Evolutionary conservation across 2,888 invertebrate genomes (phyloP).

Genomic region (Taphrorychus bicolor): DNA sequence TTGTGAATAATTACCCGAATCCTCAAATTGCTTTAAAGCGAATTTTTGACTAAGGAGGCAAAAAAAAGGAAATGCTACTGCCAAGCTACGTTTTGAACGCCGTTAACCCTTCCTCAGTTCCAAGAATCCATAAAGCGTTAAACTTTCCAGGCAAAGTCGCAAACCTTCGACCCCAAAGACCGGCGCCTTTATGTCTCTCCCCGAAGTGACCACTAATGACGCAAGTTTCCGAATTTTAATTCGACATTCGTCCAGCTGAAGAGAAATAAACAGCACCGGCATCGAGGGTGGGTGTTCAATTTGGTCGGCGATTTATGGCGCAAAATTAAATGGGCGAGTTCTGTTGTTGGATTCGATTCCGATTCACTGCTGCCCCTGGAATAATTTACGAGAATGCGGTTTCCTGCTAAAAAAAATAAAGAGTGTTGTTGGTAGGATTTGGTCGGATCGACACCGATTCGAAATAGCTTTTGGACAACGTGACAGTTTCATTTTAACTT

Average conservation of each 20-base stretch:
- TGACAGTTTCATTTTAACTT: no score
- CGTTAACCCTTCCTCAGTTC: no score
- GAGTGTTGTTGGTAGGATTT: neutral
- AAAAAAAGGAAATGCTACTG: no score
- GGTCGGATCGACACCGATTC: neutral
- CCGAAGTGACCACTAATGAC: slow-evolving; percentile 45
- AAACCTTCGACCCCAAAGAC: neutral
- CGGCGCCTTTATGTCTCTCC: neutral
- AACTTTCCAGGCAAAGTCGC: neutral
- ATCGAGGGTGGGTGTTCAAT: slow-evolving; percentile 39
- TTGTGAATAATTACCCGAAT: no score
- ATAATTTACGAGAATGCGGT: slow-evolving; percentile 45
- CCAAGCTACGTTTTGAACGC: no score
- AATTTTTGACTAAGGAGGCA: no score
- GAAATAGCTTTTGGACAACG: neutral
- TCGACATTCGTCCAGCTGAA: slow-evolving; percentile 37
- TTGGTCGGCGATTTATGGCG: slow-evolving; percentile 45
- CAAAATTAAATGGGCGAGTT: slow-evolving; percentile 44
- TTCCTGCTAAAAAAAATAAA: slow-evolving; percentile 39
- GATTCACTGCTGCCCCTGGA: slow-evolving; percentile 42
- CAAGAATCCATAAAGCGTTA: neutral
- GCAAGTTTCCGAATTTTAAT: slow-evolving; percentile 43
- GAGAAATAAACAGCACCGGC: slow-evolving; percentile 40
- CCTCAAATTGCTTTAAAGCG: no score
- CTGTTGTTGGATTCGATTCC: slow-evolving; percentile 43